Conservation (phyloP, 2,888 invertebrate genomes). For the Lasioglossum figueresi region DNA sequence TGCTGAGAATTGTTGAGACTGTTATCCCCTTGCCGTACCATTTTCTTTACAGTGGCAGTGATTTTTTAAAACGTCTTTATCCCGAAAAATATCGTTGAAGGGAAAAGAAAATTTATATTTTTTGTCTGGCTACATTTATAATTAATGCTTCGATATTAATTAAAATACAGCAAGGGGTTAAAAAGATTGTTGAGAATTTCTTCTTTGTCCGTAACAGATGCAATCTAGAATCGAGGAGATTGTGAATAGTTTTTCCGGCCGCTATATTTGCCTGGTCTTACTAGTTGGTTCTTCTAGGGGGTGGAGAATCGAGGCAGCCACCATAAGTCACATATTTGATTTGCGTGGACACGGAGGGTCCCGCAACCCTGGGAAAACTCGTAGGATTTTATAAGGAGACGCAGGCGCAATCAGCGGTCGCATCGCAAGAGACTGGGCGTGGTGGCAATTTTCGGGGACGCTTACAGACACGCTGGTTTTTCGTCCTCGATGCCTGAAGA, state of each 20-base stretch:
- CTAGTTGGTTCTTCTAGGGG: not conserved
- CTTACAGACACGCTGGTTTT: conserved; percentile 45
- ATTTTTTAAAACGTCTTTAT: too few species aligned
- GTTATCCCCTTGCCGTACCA: not conserved
- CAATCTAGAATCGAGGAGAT: not conserved
- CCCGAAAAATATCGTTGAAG: too few species aligned
- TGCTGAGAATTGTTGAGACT: not conserved
- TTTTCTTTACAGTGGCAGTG: too few species aligned
- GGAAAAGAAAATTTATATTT: too few species aligned
- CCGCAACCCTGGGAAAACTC: conserved; percentile 12
- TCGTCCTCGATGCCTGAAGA: conserved; percentile 19
- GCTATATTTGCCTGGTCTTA: not conserved
- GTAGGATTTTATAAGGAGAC: conserved; percentile 39
- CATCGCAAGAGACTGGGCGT: conserved; percentile 56
- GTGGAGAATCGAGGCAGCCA: not conserved
- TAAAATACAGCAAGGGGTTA: too few species aligned
- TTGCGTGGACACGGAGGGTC: not conserved
- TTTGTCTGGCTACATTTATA: too few species aligned
- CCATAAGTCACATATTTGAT: conserved; percentile 33
- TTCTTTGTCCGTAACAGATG: not conserved
- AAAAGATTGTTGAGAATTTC: not conserved
- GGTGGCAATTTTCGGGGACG: conserved; percentile 70
- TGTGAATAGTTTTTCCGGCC: not conserved
- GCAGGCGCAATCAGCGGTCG: conserved; percentile 51
- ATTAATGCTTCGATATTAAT: too few species aligned